Percentiles rank a stretch among this genome's conserved stretches.
Conservation (phyloP, 2,888 invertebrate species). For the Pseudococcus viburni region DNA sequence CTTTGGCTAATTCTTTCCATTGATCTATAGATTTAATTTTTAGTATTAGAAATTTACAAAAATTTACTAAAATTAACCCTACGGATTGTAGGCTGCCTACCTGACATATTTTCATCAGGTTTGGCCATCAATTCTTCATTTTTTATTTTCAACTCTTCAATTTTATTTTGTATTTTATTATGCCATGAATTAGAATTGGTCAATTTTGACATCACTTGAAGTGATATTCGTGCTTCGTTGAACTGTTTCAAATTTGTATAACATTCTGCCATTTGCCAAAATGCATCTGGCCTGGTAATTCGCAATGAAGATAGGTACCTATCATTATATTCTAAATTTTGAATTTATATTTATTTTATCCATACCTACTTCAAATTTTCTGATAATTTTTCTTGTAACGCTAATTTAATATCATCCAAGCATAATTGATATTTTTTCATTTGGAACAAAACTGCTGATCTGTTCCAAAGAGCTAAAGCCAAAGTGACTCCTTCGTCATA, state of each 20-base stretch:
- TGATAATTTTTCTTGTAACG: constrained; percentile 77
- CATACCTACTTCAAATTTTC: constrained; percentile 71
- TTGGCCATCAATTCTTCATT: background rate
- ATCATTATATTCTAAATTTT: background rate
- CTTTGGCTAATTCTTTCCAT: background rate
- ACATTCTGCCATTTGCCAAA: constrained; percentile 80
- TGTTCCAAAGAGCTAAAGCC: constrained; percentile 77
- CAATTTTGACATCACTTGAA: constrained; percentile 78
- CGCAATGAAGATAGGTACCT: background rate
- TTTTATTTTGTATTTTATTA: constrained; percentile 59
- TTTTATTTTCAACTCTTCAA: constrained; percentile 50
- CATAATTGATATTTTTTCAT: constrained; percentile 76
- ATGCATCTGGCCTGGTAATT: constrained; percentile 76
- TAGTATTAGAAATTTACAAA: background rate
- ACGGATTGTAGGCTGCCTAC: background rate
- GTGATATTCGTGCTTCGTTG: constrained; percentile 78
- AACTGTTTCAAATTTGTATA: constrained; percentile 77
- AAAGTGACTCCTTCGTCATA: constrained; percentile 74
- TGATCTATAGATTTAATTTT: background rate
- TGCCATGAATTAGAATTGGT: constrained; percentile 37
- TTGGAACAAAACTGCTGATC: constrained; percentile 78
- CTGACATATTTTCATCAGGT: background rate
- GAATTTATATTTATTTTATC: background rate
- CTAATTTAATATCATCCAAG: constrained; percentile 79
- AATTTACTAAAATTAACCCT: too few species aligned